phyloP scores from a whole-genome alignment of 2,113 vertebrate genomes.

The Xenopus laevis region DNA sequence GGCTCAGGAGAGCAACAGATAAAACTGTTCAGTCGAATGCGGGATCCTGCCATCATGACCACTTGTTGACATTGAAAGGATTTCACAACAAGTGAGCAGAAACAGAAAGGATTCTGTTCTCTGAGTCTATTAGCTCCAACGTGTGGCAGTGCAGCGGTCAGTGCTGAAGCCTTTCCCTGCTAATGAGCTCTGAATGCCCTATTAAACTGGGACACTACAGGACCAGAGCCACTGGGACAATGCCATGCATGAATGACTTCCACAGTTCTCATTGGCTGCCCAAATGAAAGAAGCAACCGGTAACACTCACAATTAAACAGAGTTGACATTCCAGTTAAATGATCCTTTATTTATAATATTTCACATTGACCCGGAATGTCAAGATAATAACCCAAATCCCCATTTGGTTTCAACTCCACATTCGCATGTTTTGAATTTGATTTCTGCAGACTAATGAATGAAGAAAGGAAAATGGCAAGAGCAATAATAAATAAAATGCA shows the following conservation, averaged over 20 bases:
- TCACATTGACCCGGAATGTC: conserved; percentile 69
- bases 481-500: no score
- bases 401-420: no score
- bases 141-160: conserved; percentile 82
- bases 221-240: conserved; percentile 72
- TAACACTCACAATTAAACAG: conserved; percentile 79
- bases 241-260: conserved; percentile 72
- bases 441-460: no score
- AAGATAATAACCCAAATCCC: conserved; percentile 67
- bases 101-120: conserved; percentile 79
- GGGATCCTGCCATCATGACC: conserved; percentile 76
- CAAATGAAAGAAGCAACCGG: conserved; percentile 65
- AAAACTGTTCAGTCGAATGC: conserved; percentile 78
- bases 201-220: conserved; percentile 82
- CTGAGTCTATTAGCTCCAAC: conserved; percentile 79
- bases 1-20: conserved; percentile 90
- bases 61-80: conserved; percentile 77
- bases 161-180: conserved; percentile 70
- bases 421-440: no score
- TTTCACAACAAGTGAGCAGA: conserved; percentile 87
- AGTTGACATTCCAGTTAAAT: conserved; percentile 90
- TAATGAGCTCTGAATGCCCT: conserved; percentile 85
- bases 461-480: no score
- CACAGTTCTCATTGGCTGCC: conserved; percentile 68
- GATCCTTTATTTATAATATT: conserved; percentile 88